These are phyloP conservation scores for Gymnogyps californianus DNA, from an alignment of 2,113 vertebrate species.

Conservation along the genomic window DNA sequence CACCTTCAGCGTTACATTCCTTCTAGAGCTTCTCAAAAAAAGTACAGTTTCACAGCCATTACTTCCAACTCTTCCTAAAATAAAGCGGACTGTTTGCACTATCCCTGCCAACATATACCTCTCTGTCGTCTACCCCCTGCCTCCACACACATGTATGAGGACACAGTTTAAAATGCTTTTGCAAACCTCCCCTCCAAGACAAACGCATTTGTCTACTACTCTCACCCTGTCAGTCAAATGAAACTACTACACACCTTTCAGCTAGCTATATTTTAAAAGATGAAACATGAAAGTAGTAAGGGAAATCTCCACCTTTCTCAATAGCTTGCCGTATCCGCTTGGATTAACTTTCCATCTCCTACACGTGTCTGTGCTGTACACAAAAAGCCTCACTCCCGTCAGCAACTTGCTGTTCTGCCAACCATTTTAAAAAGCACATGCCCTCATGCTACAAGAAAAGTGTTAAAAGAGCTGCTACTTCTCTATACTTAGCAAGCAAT, in stretches of 20 bases:
- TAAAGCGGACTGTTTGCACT: neutral
- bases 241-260: neutral
- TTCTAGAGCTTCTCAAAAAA: neutral
- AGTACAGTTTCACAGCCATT: neutral
- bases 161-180: neutral
- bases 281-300: neutral
- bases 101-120: neutral
- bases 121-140: neutral
- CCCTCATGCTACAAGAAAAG: neutral
- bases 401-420: neutral
- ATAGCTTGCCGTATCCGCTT: neutral
- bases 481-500: neutral
- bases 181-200: neutral
- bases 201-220: neutral
- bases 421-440: neutral
- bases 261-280: neutral
- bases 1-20: neutral
- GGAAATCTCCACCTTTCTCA: neutral
- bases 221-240: neutral
- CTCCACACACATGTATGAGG: neutral
- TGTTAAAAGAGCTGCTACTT: neutral
- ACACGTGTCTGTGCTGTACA: neutral
- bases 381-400: neutral
- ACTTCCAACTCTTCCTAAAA: neutral
- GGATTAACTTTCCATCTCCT: neutral